Conservation (phyloP, 2,113 vertebrate species). For the Hylia prasina region DNA sequence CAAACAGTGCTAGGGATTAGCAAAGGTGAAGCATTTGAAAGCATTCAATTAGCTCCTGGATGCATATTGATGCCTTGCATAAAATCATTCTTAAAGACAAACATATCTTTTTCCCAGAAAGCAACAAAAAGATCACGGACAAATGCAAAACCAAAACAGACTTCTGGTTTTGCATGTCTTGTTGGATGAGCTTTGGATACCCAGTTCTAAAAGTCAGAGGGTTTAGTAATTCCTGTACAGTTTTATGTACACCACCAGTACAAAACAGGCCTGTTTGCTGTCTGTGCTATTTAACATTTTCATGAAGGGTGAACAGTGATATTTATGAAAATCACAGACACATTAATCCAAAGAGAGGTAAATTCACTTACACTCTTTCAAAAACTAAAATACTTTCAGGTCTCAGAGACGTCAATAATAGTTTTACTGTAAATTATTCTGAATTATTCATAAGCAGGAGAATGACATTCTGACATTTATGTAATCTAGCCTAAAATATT, state of each 20-base stretch:
- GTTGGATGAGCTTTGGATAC: neutral
- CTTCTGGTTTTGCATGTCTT: neutral
- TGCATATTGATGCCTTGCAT: neutral
- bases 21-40: slow-evolving; percentile 12
- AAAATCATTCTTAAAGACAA: neutral
- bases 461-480: slow-evolving; percentile 31
- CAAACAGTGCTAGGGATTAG: neutral
- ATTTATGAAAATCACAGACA: neutral
- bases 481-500: slow-evolving; percentile 17
- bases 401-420: neutral
- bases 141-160: neutral
- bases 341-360: neutral
- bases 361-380: neutral
- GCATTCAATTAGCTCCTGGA: neutral
- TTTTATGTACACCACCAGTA: neutral
- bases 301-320: neutral
- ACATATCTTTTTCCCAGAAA: neutral
- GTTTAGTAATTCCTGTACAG: neutral
- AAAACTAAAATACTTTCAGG: slow-evolving; percentile 9
- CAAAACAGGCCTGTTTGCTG: neutral
- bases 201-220: neutral
- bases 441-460: slow-evolving; percentile 35
- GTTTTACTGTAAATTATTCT: neutral
- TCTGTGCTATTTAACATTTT: neutral
- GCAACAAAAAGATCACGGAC: neutral